Percentiles rank a stretch among this genome's conserved stretches.
These are phyloP conservation scores for Drosophila rubida DNA, from an alignment of 2,888 invertebrate species.

Conservation along the genomic window DNA sequence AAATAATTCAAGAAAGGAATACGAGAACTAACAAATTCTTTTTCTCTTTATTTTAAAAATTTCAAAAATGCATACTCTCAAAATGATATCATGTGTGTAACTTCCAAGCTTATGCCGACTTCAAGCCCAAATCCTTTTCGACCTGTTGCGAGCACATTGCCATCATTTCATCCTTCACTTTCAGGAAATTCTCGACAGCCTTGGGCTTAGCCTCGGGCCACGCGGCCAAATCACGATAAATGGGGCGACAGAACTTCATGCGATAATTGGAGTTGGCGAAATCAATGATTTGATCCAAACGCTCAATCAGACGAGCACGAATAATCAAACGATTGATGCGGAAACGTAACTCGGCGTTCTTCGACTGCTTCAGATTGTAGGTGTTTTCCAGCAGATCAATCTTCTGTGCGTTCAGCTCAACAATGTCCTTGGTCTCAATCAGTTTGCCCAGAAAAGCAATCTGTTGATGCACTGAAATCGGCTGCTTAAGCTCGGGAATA, in stretches of 20 bases:
- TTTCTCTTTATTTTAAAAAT: conserved; percentile 2
- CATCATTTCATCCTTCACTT: conserved; percentile 92
- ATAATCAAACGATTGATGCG: conserved; percentile 92
- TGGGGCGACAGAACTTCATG: conserved; percentile 95
- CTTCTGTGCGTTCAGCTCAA: conserved; percentile 86
- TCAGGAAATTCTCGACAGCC: conserved; percentile 90
- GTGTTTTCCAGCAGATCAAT: conserved; percentile 86
- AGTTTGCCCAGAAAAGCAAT: conserved; percentile 89
- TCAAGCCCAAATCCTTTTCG: conserved; percentile 89
- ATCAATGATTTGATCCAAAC: conserved; percentile 88
- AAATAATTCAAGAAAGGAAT: conserved; percentile 73
- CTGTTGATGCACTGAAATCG: conserved; percentile 88
- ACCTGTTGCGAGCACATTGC: conserved; percentile 90
- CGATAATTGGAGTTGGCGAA: conserved; percentile 94
- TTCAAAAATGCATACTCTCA: conserved; percentile 28
- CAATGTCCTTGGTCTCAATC: conserved; percentile 86
- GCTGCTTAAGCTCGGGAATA: conserved; percentile 86
- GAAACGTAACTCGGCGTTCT: conserved; percentile 92
- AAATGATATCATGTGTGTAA: background rate
- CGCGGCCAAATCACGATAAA: conserved; percentile 92
- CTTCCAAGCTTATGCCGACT: conserved; percentile 41
- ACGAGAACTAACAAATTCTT: conserved; percentile 24
- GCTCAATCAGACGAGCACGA: conserved; percentile 89
- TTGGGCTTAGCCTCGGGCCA: conserved; percentile 90
- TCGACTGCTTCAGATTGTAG: conserved; percentile 88